A percentile compares a stretch with the other conserved stretches of the same genome.
phyloP scores from a whole-genome alignment of 1,140 invertebrate genomes.

The Asbolus verrucosus region DNA sequence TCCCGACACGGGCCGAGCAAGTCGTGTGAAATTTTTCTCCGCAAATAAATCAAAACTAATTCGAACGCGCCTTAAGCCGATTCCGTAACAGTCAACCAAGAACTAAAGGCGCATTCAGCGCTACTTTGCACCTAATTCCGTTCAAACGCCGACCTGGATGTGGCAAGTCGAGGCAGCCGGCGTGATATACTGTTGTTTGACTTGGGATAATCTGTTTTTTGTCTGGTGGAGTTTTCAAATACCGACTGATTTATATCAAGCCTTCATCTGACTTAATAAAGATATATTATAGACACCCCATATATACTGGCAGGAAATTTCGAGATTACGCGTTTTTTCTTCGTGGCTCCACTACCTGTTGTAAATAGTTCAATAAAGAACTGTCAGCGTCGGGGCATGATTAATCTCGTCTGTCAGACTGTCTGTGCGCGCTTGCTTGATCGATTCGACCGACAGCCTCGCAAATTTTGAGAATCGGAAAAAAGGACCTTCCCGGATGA shows the following conservation, averaged over 20 bases:
- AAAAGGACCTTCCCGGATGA: conserved; percentile 10
- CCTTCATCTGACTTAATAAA: conserved; percentile 52
- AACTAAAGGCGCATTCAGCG: not conserved
- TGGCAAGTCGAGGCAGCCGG: not conserved
- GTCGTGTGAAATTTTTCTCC: conserved; percentile 40
- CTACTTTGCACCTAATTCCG: not conserved
- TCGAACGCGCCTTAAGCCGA: conserved; percentile 5
- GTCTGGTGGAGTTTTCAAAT: conserved; percentile 43
- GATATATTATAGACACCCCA: conserved; percentile 45
- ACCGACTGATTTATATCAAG: conserved; percentile 50
- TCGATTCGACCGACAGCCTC: not conserved
- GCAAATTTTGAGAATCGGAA: conserved; percentile 10
- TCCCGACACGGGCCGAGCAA: too few species aligned
- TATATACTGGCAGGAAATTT: too few species aligned
- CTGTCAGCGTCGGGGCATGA: not conserved
- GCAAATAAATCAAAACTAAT: too few species aligned
- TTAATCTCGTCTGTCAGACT: not conserved
- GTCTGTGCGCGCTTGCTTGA: too few species aligned
- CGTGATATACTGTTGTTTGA: conserved; percentile 54
- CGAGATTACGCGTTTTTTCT: not conserved
- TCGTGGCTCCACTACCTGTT: not conserved
- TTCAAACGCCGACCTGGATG: conserved; percentile 3
- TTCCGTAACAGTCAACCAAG: too few species aligned
- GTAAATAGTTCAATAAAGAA: not conserved
- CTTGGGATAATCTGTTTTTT: conserved; percentile 55